Percentiles rank a stretch among this genome's conserved stretches.
phyloP scores from a whole-genome alignment of 2,113 vertebrate species.

The Prolemur simus region DNA sequence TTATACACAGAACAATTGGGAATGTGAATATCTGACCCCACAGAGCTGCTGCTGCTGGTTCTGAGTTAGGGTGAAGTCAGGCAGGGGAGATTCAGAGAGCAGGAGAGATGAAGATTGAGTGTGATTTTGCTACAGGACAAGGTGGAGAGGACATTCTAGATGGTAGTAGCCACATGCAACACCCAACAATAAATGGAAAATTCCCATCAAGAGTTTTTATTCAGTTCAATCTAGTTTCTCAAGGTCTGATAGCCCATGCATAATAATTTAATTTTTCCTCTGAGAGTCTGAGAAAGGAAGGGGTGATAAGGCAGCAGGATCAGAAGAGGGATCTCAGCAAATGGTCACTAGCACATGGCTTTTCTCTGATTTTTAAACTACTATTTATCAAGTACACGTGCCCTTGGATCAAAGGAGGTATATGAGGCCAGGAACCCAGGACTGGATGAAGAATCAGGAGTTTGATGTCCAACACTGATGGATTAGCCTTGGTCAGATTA shows the following conservation, averaged over 20 bases:
- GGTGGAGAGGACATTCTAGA: not conserved
- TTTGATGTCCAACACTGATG: not conserved
- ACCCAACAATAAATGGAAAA: not conserved
- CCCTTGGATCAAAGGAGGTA: not conserved
- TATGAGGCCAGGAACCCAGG: not conserved
- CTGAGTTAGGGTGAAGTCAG: not conserved
- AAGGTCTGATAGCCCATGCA: not conserved
- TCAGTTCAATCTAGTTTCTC: not conserved
- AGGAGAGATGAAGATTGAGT: not conserved
- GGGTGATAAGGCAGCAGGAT: not conserved
- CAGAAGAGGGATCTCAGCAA: not conserved
- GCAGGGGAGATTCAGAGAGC: not conserved
- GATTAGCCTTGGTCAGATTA: not conserved
- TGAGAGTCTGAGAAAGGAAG: not conserved
- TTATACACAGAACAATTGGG: not conserved
- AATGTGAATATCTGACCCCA: not conserved
- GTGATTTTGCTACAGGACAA: not conserved
- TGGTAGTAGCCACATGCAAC: too few relatives aligned
- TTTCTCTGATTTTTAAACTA: constrained; percentile 38
- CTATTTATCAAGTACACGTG: not conserved
- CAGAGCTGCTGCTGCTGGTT: not conserved
- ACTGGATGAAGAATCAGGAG: not conserved
- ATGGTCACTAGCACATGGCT: not conserved
- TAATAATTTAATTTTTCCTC: not conserved
- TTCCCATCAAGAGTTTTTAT: not conserved